A percentile compares a stretch with the other conserved stretches of the same genome.
Conservation (phyloP, 35 echinoderm and acorn worm genomes). For the Apostichopus parvimensis region DNA sequence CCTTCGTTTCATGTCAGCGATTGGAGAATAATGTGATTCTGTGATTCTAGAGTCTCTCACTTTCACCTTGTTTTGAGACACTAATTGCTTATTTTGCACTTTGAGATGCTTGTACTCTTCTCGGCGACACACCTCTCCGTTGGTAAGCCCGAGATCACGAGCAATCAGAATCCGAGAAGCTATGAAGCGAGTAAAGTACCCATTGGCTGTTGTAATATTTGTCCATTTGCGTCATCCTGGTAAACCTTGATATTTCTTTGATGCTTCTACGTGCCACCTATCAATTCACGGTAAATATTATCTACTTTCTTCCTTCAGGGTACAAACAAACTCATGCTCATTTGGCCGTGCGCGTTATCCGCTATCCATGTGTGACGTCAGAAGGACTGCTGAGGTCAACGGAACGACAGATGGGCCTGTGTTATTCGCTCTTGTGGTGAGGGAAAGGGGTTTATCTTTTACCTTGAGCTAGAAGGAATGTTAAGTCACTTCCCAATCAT, state of each 20-base stretch:
- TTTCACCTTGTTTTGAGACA: no score
- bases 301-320: constrained; percentile 26
- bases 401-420: constrained; percentile 32
- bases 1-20: no score
- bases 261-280: constrained; percentile 19
- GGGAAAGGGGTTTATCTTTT: constrained; percentile 6
- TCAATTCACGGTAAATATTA: constrained; percentile 23
- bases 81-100: no score
- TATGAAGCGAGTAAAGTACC: constrained; percentile 11
- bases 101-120: not conserved
- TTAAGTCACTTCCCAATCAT: constrained; percentile 39
- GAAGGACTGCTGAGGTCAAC: constrained; percentile 8
- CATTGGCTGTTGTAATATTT: constrained; percentile 5
- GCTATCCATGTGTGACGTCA: constrained; percentile 11
- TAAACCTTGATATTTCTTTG: not conserved
- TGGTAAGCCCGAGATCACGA: constrained; percentile 1
- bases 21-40: no score
- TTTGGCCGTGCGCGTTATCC: not conserved
- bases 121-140: constrained; percentile 20
- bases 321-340: not conserved
- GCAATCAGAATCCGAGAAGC: constrained; percentile 12
- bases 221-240: constrained; percentile 4
- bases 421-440: not conserved
- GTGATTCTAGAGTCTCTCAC: no score
- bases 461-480: constrained; percentile 3